Evolutionary conservation across 2,888 invertebrate species (phyloP), one percentile per base, ranked within the genome.

Genomic region (Sphaerophoria rueppellii): DNA sequence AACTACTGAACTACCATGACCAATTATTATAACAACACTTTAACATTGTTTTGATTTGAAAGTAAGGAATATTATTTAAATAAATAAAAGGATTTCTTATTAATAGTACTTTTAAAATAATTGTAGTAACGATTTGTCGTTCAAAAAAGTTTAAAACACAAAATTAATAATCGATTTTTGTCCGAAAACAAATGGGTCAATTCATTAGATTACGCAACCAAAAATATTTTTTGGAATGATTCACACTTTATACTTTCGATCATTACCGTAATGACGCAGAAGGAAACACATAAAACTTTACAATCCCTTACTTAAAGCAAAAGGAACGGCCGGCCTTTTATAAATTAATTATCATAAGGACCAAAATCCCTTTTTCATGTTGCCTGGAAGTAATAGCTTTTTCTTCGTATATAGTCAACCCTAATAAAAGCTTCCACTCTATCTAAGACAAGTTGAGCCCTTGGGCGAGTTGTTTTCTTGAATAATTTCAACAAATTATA

Each of bases 331-430:
- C 11, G 32, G 52, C 43, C 60, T 35, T 54, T 76, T 70, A 69
- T 69, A 76, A 76, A 61, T 76, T 76, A 76, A 76, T 76, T 76
- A 76, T 52, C 61, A 46, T 54, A 40, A 70, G 54, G 60, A 70
- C 69, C 43, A 60, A 34, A 60, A 52, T 69, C 76, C 46, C 35
- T 74, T 60, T 74, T 65, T 74, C 16, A n/a, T 46, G 9, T 58
- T 58, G 50, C 50, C 40, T 37, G 16, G 11, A 52, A 63, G 37
- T 63, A 54, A 40, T 63, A 54, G 63, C 34, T 14, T 61, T 32
- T 34, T n/a, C n/a, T 72, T 6, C 32, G 16, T 40, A 37, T 40
- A 37, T 58, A 40, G 43, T 43, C 43, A 76, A 76, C 76, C 76
- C 16, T 60, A 46, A 61, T 54, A 70, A 61, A 60, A 35, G 69